Percentiles rank a stretch among this genome's conserved stretches.
Conservation (phyloP, 2,797 vertebrate species). For the Sebastolobus altivelis region DNA sequence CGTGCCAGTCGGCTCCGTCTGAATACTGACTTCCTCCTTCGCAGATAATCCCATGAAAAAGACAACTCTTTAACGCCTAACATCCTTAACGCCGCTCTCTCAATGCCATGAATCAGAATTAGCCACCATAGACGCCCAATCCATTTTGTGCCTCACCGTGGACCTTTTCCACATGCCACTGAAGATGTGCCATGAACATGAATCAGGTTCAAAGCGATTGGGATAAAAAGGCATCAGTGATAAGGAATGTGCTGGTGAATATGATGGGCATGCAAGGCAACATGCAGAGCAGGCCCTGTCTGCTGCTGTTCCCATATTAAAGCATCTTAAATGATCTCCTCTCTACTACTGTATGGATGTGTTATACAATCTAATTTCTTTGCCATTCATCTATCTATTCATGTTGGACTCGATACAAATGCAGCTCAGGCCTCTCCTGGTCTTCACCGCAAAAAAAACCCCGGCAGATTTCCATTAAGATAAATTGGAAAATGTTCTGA, state of each 20-base stretch:
- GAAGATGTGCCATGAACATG: conserved; percentile 43
- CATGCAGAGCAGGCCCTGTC: not conserved
- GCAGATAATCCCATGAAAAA: conserved; percentile 80
- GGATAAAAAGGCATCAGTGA: conserved; percentile 41
- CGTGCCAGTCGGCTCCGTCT: conserved; percentile 76
- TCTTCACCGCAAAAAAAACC: conserved; percentile 34
- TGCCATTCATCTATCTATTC: conserved; percentile 24
- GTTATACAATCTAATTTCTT: conserved; percentile 28
- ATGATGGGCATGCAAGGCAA: conserved; percentile 3
- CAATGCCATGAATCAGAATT: conserved; percentile 74
- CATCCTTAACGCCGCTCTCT: conserved; percentile 74
- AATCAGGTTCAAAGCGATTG: conserved; percentile 49
- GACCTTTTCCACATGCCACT: conserved; percentile 48
- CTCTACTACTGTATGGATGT: conserved; percentile 11
- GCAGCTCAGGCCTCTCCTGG: conserved; percentile 29
- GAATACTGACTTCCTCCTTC: conserved; percentile 78
- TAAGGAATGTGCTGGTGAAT: conserved; percentile 28
- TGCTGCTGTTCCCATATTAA: conserved; percentile 28
- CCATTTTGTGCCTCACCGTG: conserved; percentile 48
- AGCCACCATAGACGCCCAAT: conserved; percentile 61
- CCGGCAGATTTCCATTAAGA: conserved; percentile 72
- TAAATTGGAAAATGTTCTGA: conserved; percentile 49
- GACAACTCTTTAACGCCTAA: conserved; percentile 78
- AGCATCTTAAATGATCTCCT: conserved; percentile 25
- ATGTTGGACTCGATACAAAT: conserved; percentile 43